A percentile compares a stretch with the other conserved stretches of the same genome.
Evolutionary conservation across 2,797 vertebrate species (phyloP).

Genomic region (Sebastes reedi): DNA sequence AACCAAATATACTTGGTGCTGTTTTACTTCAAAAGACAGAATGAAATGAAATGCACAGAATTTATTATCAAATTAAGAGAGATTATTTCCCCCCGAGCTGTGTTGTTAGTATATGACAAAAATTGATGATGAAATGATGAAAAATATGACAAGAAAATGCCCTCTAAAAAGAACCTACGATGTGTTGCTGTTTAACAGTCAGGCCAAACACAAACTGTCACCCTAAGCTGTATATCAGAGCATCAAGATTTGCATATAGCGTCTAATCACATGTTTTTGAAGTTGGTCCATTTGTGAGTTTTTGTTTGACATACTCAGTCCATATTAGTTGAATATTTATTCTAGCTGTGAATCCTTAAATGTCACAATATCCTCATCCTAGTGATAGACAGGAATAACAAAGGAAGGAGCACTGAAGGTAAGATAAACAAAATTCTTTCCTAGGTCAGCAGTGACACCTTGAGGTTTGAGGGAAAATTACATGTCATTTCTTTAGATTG

Average conservation of each 20-base stretch:
- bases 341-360: conserved; percentile 24
- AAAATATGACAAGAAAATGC: neutral
- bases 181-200: neutral
- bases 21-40: conserved; percentile 26
- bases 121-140: too few species aligned
- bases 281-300: neutral
- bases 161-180: neutral
- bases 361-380: neutral
- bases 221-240: conserved; percentile 9
- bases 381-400: conserved; percentile 22
- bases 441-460: conserved; percentile 67
- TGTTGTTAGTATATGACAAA: neutral
- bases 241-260: conserved; percentile 1
- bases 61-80: conserved; percentile 26
- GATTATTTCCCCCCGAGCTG: conserved; percentile 6
- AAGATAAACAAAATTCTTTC: conserved; percentile 21
- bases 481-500: neutral
- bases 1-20: conserved; percentile 19
- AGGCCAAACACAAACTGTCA: neutral
- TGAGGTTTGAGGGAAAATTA: conserved; percentile 36
- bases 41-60: conserved; percentile 23
- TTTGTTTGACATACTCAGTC: conserved; percentile 10
- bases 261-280: conserved; percentile 4
- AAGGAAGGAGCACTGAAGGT: neutral
- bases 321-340: conserved; percentile 2